Percentiles rank a stretch among this genome's conserved stretches.
These are phyloP conservation scores for Beris chalybata DNA, from an alignment of 2,888 invertebrate species.

Conservation along the genomic window DNA sequence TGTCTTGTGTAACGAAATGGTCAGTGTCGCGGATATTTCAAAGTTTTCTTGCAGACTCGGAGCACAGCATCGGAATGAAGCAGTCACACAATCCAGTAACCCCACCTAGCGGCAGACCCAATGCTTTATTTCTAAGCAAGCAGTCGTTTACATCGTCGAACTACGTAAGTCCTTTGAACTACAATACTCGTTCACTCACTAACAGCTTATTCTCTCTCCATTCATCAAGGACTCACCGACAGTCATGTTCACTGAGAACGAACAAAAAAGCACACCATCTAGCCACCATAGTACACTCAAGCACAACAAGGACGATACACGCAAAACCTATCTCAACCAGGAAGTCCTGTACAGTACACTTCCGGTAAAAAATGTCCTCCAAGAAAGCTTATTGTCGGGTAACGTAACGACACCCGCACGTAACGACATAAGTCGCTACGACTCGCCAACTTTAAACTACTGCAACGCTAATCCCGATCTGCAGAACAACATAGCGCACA, in stretches of 20 bases:
- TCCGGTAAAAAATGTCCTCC: conserved; percentile 37
- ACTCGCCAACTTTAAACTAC: conserved; percentile 30
- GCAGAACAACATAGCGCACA: conserved; percentile 38
- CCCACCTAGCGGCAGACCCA: conserved; percentile 53
- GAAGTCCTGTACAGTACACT: conserved; percentile 53
- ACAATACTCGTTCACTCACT: background rate
- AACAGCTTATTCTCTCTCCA: conserved; percentile 9
- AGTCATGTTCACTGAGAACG: conserved; percentile 36
- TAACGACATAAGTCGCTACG: conserved; percentile 25
- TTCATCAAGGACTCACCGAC: conserved; percentile 38
- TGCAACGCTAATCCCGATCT: conserved; percentile 35
- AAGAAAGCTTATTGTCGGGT: conserved; percentile 39
- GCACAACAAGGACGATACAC: conserved; percentile 48
- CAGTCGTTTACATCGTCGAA: conserved; percentile 46
- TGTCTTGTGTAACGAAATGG: conserved; percentile 20
- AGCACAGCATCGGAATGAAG: conserved; percentile 35
- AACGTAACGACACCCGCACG: conserved; percentile 36
- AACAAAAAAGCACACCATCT: conserved; percentile 48
- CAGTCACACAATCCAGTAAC: conserved; percentile 43
- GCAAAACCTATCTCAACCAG: conserved; percentile 50
- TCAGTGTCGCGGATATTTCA: conserved; percentile 2
- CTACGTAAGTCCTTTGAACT: conserved; percentile 49
- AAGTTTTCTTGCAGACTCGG: conserved; percentile 36
- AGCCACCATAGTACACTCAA: conserved; percentile 54
- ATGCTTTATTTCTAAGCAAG: conserved; percentile 49